phyloP scores from a whole-genome alignment of 2,113 vertebrate species.

The Petroica traversi region DNA sequence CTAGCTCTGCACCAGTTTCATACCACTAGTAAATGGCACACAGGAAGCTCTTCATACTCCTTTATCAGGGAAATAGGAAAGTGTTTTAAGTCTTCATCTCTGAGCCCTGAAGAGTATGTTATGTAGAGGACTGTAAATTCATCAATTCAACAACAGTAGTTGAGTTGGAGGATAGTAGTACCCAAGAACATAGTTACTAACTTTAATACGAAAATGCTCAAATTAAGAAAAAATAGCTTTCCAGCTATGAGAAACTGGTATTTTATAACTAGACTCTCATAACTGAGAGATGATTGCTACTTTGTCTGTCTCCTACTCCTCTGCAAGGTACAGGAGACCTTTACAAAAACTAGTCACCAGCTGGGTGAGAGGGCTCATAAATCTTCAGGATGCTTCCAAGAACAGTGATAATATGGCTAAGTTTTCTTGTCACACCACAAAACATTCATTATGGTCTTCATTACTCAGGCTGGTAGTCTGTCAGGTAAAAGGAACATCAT shows the following conservation, averaged over 20 bases:
- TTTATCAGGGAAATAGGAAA: not conserved
- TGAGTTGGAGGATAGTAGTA: not conserved
- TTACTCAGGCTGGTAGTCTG: not conserved
- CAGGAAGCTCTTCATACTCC: not conserved
- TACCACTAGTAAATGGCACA: not conserved
- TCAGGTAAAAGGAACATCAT: not conserved
- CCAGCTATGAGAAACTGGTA: not conserved
- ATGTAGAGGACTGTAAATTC: not conserved
- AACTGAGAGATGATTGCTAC: not conserved
- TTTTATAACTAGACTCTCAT: not conserved
- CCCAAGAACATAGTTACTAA: not conserved
- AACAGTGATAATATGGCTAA: not conserved
- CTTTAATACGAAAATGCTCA: not conserved
- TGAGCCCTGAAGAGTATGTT: not conserved
- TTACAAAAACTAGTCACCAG: not conserved
- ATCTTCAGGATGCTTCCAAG: not conserved
- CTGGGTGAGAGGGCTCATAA: fast-evolving
- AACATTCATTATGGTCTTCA: not conserved
- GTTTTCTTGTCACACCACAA: not conserved
- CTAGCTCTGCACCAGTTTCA: not conserved
- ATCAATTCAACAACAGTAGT: not conserved
- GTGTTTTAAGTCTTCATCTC: not conserved
- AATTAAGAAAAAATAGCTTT: not conserved
- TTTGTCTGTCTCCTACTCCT: not conserved
- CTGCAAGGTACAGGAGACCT: not conserved